Evolutionary conservation across 2,888 invertebrate species (phyloP), one percentile per base, ranked within the genome.

Genomic region (Andrena bicolor): DNA sequence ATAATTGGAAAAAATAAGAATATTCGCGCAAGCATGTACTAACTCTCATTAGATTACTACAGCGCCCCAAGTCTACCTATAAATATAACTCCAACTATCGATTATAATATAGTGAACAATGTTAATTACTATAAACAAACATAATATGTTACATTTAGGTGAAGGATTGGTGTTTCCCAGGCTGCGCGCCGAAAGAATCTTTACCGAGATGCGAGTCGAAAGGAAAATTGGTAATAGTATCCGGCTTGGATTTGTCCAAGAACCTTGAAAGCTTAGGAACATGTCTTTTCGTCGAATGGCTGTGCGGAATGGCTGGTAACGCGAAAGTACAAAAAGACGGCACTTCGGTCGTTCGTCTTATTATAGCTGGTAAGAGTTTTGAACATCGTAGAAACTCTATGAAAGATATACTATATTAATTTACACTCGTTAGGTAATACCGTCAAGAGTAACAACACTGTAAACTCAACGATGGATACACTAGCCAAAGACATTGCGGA

Each of bases 131-230:
- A 8, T 53, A 3, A 65, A 23, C 23, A 7, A 41, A 10, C 58
- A 23, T 51, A 51, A 60, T 28, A n/a, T 5, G 26, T 53, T 60
- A 10, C 61, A 63, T 61, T 77, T 66, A 66, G 90, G 97, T 99
- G 0, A 96, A 97, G 90, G 98, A 98, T 91, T 95, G 96, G 80
- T 96, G 98, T 85, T 98, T 96, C 94, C 96, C 97, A 64, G 96
- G 96, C 63, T 96, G 96, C 87, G 95, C 95, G 49, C 94, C 95
- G 68, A 86, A 82, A 76, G 41, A 80, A 70, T 28, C 75, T 20
- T 41, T 86, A 49, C n/a, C 74, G 10, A 56, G 77, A 30, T 13
- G 69, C 7, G 74, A 71, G 13, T 74, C 85, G 0, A 76, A 70
- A 75, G 93, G 92, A 80, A 93, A 93, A 73, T 20, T 94, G 32